phyloP scores from a whole-genome alignment of 2,113 vertebrate genomes.

The Nyctibius bracteatus region DNA sequence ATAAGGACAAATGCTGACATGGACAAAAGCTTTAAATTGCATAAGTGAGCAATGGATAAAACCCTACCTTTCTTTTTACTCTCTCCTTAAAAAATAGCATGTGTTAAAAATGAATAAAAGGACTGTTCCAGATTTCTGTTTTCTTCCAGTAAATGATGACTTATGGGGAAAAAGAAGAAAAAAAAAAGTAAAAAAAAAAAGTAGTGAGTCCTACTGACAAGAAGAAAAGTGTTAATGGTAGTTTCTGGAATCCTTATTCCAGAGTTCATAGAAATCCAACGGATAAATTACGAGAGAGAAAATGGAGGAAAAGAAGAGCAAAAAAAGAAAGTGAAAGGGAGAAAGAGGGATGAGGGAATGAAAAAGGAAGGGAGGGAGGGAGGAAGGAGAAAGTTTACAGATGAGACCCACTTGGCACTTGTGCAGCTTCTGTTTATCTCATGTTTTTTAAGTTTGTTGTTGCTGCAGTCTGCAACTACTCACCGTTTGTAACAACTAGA shows the following conservation, averaged over 20 bases:
- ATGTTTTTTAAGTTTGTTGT: background rate
- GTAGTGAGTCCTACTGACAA: background rate
- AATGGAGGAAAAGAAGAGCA: background rate
- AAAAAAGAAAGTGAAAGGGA: fast-evolving
- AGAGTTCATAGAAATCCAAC: background rate
- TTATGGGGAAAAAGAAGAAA: fast-evolving
- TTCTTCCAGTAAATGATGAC: background rate
- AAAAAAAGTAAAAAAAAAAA: background rate
- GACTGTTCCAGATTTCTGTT: background rate
- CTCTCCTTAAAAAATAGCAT: background rate
- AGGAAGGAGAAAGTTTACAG: background rate
- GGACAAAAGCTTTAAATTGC: background rate
- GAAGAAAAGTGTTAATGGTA: background rate
- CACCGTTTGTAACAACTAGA: background rate
- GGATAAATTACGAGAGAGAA: background rate
- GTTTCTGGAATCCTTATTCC: background rate
- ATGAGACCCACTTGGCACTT: background rate
- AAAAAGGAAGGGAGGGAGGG: background rate
- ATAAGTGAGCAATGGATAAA: background rate
- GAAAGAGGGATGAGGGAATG: background rate
- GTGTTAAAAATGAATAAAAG: background rate
- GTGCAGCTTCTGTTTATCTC: background rate
- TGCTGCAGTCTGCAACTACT: background rate
- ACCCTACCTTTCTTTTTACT: background rate
- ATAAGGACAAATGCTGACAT: background rate